These are phyloP conservation scores for Chymomyza fuscimana DNA, from an alignment of 2,888 invertebrate species.

Conservation along the genomic window DNA sequence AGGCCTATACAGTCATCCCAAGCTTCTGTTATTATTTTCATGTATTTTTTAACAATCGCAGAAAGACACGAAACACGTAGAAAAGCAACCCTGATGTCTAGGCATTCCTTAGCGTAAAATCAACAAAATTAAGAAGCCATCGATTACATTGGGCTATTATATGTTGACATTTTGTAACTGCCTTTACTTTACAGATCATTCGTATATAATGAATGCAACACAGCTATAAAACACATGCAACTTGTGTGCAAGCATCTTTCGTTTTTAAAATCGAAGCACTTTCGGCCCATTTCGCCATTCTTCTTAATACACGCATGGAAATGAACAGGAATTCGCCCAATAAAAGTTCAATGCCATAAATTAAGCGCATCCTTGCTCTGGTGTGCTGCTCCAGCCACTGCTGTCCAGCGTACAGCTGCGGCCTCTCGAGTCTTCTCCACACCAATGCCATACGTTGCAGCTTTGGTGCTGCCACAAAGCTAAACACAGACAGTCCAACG, in stretches of 20 bases:
- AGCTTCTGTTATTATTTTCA: too few species aligned
- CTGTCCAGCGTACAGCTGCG: conserved; percentile 35
- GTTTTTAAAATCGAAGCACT: conserved; percentile 48
- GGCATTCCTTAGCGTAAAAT: too few species aligned
- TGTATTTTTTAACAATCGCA: too few species aligned
- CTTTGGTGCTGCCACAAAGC: conserved; percentile 50
- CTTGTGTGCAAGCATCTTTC: not conserved
- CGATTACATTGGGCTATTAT: too few species aligned
- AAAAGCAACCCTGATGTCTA: too few species aligned
- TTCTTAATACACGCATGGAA: conserved; percentile 76
- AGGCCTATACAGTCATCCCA: too few species aligned
- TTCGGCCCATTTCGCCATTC: conserved; percentile 66
- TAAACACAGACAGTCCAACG: conserved; percentile 13
- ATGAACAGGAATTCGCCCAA: conserved; percentile 79
- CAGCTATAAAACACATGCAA: conserved; percentile 8
- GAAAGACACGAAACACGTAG: too few species aligned
- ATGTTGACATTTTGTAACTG: not conserved
- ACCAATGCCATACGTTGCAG: conserved; percentile 40
- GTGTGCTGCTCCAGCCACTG: conserved; percentile 14
- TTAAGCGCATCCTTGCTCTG: conserved; percentile 62
- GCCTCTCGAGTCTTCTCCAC: conserved; percentile 12
- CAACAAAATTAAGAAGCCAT: too few species aligned
- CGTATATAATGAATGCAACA: not conserved
- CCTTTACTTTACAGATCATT: not conserved
- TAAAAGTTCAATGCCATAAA: conserved; percentile 79